A percentile compares a stretch with the other conserved stretches of the same genome.
phyloP scores from a whole-genome alignment of 2,888 invertebrate species.

The Ornithoptera priamus region DNA sequence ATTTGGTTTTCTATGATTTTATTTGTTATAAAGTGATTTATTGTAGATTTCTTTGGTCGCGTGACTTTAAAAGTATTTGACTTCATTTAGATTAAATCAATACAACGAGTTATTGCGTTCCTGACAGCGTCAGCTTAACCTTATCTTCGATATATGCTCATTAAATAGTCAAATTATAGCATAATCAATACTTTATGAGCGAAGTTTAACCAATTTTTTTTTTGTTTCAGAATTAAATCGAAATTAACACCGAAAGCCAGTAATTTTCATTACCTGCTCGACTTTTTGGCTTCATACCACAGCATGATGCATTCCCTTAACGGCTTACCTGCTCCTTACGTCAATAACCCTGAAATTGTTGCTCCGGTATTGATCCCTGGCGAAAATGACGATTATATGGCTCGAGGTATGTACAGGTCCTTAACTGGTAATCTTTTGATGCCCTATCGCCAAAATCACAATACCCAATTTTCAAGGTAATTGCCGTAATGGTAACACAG shows the following conservation, averaged over 20 bases:
- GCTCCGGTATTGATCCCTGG: neutral
- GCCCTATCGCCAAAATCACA: too few relatives aligned
- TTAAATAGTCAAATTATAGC: neutral
- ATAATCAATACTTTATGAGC: neutral
- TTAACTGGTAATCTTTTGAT: too few relatives aligned
- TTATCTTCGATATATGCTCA: neutral
- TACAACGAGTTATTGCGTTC: too few relatives aligned
- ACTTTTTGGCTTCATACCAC: neutral
- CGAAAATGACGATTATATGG: constrained; percentile 1
- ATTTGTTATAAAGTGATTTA: too few relatives aligned
- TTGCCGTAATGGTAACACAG: too few relatives aligned
- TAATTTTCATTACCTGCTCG: neutral
- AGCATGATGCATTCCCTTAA: neutral
- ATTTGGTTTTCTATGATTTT: too few relatives aligned
- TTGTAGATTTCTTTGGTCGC: too few relatives aligned
- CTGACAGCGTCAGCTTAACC: neutral
- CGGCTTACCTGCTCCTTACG: neutral
- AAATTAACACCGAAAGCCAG: neutral
- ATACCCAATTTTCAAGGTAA: too few relatives aligned
- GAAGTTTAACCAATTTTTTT: neutral
- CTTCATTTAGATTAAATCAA: too few relatives aligned
- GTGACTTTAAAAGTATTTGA: too few relatives aligned
- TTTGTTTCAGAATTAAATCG: constrained; percentile 6
- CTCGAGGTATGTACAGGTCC: neutral
- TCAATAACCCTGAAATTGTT: neutral